Evolutionary conservation across 2,113 vertebrate genomes (phyloP).

Genomic region (Laticauda laticaudata): DNA sequence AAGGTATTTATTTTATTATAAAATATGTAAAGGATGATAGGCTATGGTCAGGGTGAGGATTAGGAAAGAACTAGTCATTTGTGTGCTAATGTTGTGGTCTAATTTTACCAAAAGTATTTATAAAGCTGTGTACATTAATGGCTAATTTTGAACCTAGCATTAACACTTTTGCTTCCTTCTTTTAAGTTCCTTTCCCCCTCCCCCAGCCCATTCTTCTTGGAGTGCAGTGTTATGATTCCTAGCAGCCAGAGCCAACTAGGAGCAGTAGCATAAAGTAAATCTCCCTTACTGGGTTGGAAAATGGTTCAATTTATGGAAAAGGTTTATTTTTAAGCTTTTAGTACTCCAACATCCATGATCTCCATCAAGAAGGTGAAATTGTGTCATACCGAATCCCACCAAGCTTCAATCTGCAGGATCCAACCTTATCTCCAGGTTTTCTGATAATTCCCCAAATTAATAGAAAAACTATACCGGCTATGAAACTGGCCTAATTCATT

Average conservation of each 20-base stretch:
- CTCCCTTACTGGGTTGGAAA: background rate
- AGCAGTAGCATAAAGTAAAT: background rate
- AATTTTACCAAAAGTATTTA: background rate
- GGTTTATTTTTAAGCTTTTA: background rate
- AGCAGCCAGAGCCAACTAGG: background rate
- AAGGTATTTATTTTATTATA: constrained; percentile 31
- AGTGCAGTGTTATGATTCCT: background rate
- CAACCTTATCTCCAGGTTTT: background rate
- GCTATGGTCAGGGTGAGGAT: background rate
- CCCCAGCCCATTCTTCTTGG: background rate
- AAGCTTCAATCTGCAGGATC: background rate
- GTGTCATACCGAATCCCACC: background rate
- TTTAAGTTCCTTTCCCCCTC: background rate
- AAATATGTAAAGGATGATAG: background rate
- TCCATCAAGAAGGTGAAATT: background rate
- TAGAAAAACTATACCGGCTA: background rate
- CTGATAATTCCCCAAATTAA: background rate
- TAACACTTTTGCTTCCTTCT: background rate
- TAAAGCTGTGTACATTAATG: background rate
- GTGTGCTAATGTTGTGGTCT: background rate
- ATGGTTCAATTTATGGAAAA: background rate
- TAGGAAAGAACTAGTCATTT: background rate
- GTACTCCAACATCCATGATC: background rate
- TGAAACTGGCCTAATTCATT: background rate
- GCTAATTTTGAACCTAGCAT: background rate